Conservation (phyloP, 2,797 vertebrate species). For the Etheostoma nigrum region DNA sequence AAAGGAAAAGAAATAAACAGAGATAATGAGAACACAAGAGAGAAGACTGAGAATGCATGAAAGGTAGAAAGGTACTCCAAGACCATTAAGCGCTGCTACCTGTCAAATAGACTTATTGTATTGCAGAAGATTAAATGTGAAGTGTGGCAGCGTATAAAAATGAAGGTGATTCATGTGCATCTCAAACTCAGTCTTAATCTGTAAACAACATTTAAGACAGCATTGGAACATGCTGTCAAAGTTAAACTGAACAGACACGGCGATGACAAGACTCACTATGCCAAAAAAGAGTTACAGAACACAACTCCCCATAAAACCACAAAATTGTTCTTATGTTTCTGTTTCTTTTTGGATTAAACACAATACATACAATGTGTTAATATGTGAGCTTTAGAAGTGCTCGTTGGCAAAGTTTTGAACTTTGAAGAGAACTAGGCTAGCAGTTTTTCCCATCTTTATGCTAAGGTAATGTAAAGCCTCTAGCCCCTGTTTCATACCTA, state of each 20-base stretch:
- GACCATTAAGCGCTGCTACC: constrained; percentile 44
- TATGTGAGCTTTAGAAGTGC: not conserved
- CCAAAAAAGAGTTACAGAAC: not conserved
- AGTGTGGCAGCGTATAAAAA: constrained; percentile 42
- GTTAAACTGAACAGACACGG: constrained; percentile 12
- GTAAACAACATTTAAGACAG: constrained; percentile 39
- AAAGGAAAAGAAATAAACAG: constrained; percentile 27
- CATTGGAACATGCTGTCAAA: constrained; percentile 24
- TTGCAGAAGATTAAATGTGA: constrained; percentile 48
- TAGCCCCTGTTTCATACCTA: not conserved
- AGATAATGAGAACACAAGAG: constrained; percentile 64
- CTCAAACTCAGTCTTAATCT: constrained; percentile 35
- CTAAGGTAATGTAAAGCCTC: constrained; percentile 19
- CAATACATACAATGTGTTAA: not conserved
- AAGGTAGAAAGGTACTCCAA: constrained; percentile 16
- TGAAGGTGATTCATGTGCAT: constrained; percentile 44
- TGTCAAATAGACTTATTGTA: constrained; percentile 58
- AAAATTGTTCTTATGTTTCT: not conserved
- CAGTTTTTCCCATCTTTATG: constrained; percentile 3
- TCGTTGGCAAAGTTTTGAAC: not conserved
- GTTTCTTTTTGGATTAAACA: not conserved
- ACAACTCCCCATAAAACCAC: not conserved
- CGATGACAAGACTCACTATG: not conserved
- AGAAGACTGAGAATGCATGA: constrained; percentile 28
- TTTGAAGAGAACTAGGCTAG: not conserved